These are phyloP conservation scores for Scomberomorus guttatus DNA, from an alignment of 2,797 vertebrate species.

Conservation along the genomic window DNA sequence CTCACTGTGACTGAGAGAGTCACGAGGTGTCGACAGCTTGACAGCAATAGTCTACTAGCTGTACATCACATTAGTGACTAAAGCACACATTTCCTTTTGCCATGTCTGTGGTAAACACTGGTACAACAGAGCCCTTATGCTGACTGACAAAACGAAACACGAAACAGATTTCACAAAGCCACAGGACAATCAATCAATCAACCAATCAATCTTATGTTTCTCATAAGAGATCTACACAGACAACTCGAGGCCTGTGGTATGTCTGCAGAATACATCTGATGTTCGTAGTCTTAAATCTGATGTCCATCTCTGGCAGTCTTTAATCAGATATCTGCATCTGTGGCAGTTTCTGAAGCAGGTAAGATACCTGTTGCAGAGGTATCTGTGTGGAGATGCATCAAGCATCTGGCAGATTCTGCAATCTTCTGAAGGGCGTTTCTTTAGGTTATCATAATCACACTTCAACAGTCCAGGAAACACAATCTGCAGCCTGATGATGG, in stretches of 20 bases:
- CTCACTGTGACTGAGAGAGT: constrained; percentile 10
- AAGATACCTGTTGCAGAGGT: background rate
- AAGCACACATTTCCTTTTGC: constrained; percentile 39
- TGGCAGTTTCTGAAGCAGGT: constrained; percentile 12
- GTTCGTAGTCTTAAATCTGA: background rate
- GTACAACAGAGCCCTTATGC: constrained; percentile 78
- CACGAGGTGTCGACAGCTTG: constrained; percentile 15
- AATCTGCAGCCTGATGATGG: constrained; percentile 18
- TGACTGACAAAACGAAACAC: constrained; percentile 55
- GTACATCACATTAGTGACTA: constrained; percentile 41
- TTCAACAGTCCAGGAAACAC: constrained; percentile 34
- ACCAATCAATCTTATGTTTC: constrained; percentile 29
- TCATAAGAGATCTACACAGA: constrained; percentile 51
- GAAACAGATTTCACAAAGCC: constrained; percentile 66
- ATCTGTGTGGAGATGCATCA: background rate
- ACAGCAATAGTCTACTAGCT: constrained; percentile 25
- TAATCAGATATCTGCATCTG: constrained; percentile 30
- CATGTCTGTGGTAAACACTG: constrained; percentile 55
- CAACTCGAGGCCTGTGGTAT: constrained; percentile 10
- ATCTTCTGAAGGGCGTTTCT: background rate
- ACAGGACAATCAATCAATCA: constrained; percentile 42
- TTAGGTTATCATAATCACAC: background rate
- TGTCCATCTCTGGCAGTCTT: constrained; percentile 27
- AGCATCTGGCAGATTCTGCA: constrained; percentile 5
- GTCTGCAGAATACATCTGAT: constrained; percentile 29